phyloP scores from a whole-genome alignment of 30 jellyfish, hydroid and myxozoan genomes.

The Cassiopea xamachana region DNA sequence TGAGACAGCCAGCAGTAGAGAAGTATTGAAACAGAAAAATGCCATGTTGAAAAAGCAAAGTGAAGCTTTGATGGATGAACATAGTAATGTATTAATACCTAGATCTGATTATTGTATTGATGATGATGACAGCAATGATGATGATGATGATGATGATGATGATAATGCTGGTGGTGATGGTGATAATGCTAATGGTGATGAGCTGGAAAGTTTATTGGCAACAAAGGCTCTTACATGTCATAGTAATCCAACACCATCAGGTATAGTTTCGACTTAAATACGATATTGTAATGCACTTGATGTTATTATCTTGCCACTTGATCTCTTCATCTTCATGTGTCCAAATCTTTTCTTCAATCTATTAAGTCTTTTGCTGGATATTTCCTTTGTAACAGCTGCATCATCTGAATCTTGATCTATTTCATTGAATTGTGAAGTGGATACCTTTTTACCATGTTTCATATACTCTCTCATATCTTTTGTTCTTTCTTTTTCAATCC shows the following conservation, averaged over 20 bases:
- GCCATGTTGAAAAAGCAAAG: neutral
- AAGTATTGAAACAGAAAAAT: neutral
- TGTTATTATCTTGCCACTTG: conserved; percentile 28
- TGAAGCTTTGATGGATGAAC: neutral
- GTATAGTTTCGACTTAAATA: neutral
- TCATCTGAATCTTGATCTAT: conserved; percentile 32
- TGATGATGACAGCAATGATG: neutral
- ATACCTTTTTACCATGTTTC: neutral
- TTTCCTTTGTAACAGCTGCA: neutral
- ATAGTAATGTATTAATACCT: too few relatives aligned
- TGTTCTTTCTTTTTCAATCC: conserved; percentile 5
- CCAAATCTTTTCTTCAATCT: conserved; percentile 1
- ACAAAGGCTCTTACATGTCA: conserved; percentile 1
- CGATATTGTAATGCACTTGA: conserved; percentile 55
- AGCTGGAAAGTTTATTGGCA: conserved; percentile 28
- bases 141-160: neutral
- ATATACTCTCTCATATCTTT: conserved; percentile 30
- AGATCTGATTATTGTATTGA: neutral
- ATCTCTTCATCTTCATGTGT: neutral
- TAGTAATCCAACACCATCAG: neutral
- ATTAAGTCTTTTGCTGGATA: neutral
- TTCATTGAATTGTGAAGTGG: conserved; percentile 6
- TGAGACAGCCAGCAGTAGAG: neutral
- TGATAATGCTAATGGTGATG: conserved; percentile 30
- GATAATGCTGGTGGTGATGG: neutral